Evolutionary conservation across 2,797 vertebrate genomes (phyloP).

Genomic region (Urosaurus nigricauda): DNA sequence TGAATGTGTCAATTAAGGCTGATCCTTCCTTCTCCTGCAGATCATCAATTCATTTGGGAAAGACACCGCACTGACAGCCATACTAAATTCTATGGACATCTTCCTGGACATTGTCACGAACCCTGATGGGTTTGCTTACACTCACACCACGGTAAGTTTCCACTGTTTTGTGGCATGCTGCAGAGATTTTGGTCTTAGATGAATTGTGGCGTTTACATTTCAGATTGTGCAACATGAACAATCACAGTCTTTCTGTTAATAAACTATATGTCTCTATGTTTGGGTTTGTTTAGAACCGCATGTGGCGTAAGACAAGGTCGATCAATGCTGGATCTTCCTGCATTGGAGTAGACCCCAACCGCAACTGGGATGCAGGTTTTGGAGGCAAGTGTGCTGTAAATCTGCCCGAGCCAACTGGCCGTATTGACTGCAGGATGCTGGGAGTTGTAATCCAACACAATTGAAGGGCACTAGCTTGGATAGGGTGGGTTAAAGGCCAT

Average conservation of each 20-base stretch:
- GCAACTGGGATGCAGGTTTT: slow-evolving; percentile 90
- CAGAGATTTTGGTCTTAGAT: too few relatives aligned
- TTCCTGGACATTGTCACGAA: slow-evolving; percentile 81
- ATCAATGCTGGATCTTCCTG: slow-evolving; percentile 77
- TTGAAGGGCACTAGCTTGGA: not conserved
- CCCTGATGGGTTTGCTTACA: slow-evolving; percentile 82
- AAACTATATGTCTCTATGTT: not conserved
- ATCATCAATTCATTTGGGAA: slow-evolving; percentile 70
- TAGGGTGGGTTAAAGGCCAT: not conserved
- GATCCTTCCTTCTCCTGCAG: slow-evolving; percentile 48
- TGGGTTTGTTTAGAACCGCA: slow-evolving; percentile 80
- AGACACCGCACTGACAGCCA: slow-evolving; percentile 63
- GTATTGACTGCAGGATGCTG: not conserved
- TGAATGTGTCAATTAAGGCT: too few relatives aligned
- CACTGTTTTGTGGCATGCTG: not conserved
- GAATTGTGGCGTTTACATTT: too few relatives aligned
- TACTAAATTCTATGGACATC: slow-evolving; percentile 80
- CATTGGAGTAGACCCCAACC: slow-evolving; percentile 88
- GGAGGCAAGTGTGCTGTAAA: slow-evolving; percentile 78
- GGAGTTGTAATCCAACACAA: not conserved
- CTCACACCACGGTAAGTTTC: slow-evolving; percentile 77
- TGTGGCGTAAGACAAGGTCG: slow-evolving; percentile 93
- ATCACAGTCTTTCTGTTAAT: not conserved
- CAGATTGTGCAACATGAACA: too few relatives aligned
- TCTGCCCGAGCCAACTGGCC: not conserved